Evolutionary conservation across 2,113 vertebrate genomes (phyloP).

Genomic region (Misgurnus anguillicaudatus): DNA sequence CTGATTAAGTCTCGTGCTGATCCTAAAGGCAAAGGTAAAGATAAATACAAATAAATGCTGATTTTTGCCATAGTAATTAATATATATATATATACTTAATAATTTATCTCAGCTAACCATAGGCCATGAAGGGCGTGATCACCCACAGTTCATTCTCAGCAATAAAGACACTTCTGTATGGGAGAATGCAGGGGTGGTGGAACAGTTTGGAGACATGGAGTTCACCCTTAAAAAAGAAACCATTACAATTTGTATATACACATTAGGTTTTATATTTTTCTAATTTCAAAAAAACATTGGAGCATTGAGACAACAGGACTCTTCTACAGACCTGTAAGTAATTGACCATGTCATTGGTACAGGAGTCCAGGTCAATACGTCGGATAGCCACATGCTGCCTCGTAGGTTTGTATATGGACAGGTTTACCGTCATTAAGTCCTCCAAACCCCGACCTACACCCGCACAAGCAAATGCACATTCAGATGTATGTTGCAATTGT

Average conservation of each 20-base stretch:
- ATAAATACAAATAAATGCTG: background rate
- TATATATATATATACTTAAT: too few relatives aligned
- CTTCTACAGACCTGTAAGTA: slow-evolving; percentile 89
- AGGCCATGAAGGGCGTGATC: slow-evolving; percentile 96
- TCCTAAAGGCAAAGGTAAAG: slow-evolving; percentile 68
- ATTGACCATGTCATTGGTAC: slow-evolving; percentile 94
- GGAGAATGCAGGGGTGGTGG: slow-evolving; percentile 91
- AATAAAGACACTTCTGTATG: slow-evolving; percentile 94
- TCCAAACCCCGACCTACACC: slow-evolving; percentile 88
- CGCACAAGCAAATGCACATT: slow-evolving; percentile 15
- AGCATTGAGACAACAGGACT: background rate
- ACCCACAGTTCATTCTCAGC: slow-evolving; percentile 97
- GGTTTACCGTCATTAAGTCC: slow-evolving; percentile 91
- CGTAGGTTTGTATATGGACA: slow-evolving; percentile 87
- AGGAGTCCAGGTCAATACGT: slow-evolving; percentile 90
- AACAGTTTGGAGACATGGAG: slow-evolving; percentile 97
- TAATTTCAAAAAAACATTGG: background rate
- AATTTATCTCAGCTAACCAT: slow-evolving; percentile 79
- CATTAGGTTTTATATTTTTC: too few relatives aligned
- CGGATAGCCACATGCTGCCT: slow-evolving; percentile 89
- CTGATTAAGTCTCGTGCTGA: slow-evolving; percentile 95
- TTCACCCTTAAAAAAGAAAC: slow-evolving; percentile 74
- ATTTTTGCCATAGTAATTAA: background rate
- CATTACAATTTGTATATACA: background rate
- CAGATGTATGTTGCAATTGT: background rate